These are phyloP conservation scores for Galemys pyrenaicus DNA, from an alignment of 2,113 vertebrate species.

Conservation along the genomic window DNA sequence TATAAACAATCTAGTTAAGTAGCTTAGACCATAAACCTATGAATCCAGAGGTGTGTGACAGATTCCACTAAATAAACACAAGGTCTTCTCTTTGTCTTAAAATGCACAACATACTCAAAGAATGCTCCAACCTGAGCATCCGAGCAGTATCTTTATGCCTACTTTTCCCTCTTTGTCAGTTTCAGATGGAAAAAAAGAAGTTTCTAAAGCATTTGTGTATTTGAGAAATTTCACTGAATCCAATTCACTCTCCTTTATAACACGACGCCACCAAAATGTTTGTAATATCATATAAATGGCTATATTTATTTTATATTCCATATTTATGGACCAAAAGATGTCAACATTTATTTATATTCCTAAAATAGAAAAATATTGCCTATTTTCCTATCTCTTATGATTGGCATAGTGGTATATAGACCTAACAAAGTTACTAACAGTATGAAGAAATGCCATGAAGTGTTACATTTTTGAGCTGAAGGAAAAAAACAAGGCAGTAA, in stretches of 20 bases:
- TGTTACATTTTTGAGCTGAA: neutral
- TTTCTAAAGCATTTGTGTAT: slow-evolving; percentile 25
- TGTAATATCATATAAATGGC: neutral
- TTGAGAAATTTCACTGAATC: slow-evolving; percentile 35
- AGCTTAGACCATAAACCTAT: neutral
- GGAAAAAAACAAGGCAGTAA: neutral
- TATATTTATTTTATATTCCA: neutral
- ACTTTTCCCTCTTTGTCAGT: neutral
- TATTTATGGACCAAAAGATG: neutral
- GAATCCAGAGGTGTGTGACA: neutral
- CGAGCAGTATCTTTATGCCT: neutral
- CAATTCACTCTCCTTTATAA: neutral
- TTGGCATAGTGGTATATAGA: neutral
- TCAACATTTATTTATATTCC: neutral
- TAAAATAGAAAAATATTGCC: neutral
- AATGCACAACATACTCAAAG: neutral
- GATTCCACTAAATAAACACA: neutral
- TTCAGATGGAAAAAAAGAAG: neutral
- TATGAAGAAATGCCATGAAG: neutral
- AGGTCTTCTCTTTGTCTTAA: neutral
- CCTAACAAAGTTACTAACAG: neutral
- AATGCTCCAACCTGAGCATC: neutral
- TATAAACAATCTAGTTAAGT: slow-evolving; percentile 11
- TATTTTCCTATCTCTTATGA: neutral
- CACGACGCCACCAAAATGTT: neutral